Percentiles rank a stretch among this genome's conserved stretches.
Conservation (phyloP, 2,797 vertebrate species). For the Pelobates cultripes region DNA sequence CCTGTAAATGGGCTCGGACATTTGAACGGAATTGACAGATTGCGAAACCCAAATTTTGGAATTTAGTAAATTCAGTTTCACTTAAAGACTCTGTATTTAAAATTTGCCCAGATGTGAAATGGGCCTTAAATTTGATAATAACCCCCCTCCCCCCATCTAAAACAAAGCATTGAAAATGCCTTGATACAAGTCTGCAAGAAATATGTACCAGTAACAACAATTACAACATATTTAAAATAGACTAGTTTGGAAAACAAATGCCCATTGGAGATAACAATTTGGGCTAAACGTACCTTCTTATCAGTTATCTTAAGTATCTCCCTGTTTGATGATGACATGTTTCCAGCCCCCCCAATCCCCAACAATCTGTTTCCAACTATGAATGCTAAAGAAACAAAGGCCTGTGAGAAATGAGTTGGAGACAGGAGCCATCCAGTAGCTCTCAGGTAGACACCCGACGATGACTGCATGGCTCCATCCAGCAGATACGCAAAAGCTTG, state of each 20-base stretch:
- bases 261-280: background rate
- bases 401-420: conserved; percentile 3
- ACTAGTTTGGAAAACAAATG: background rate
- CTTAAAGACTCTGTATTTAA: too few relatives aligned
- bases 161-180: too few relatives aligned
- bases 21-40: too few relatives aligned
- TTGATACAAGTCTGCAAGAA: too few relatives aligned
- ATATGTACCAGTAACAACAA: too few relatives aligned
- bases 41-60: too few relatives aligned
- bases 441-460: conserved; percentile 26
- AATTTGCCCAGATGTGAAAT: too few relatives aligned
- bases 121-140: too few relatives aligned
- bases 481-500: conserved; percentile 8
- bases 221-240: too few relatives aligned
- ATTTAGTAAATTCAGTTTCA: too few relatives aligned
- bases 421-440: conserved; percentile 10
- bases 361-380: conserved; percentile 11
- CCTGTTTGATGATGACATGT: conserved; percentile 7
- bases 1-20: too few relatives aligned
- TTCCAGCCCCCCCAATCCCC: background rate
- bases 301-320: conserved; percentile 7
- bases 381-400: conserved; percentile 12
- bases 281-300: background rate
- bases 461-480: conserved; percentile 40
- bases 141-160: too few relatives aligned